Base-by-base conservation (phyloP, 2,797 vertebrate species). In the Sebastes variabilis region DNA sequence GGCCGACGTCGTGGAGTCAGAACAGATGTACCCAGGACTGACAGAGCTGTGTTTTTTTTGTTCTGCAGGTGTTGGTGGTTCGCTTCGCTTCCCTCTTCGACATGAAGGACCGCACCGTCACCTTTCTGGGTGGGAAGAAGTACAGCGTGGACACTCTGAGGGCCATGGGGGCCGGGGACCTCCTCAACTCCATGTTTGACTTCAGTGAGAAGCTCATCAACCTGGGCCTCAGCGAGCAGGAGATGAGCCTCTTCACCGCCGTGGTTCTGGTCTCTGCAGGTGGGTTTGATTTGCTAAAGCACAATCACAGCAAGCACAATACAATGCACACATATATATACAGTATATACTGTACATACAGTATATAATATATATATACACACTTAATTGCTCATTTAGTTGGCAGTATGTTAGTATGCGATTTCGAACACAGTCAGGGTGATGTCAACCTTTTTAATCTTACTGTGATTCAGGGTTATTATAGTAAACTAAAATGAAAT, bases 231-330 rank as follows among this genome's bases (percentile, higher is more conserved):
- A 97, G 96, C 1, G 97, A 98, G 84, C 97, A 99, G 93, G 98
- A 99, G 92, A 99, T 99, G 97, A 99, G 97, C 92, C 96, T 99
- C 89, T 99, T 99, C 90, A 99, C 97, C 9, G 98, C 97, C 0
- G 98, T 99, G 85, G 98, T 99, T 42, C 96, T 99, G 75, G 97
- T 99, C 18, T 99, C 98, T 88, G 98, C 98, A 92, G 98, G 98
- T 99, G 95, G 22, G 87, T 61, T 59, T 4, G 32, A 10, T 32
- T 16, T 16, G 29, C 4, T 42, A 20, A 60, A 42, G 56, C 56
- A 18, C 24, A 6, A 6, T 52, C 46, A n/a, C 46, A 52, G 46
- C 46, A 52, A 20, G 46, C 20, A 52, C 46, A 52, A 20, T 52
- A n/a, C 46, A 20, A 52, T 20, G 25, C 55, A 14, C 58, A 30